phyloP scores from a whole-genome alignment of 2,888 invertebrate species.

The Halocaridina rubra region DNA sequence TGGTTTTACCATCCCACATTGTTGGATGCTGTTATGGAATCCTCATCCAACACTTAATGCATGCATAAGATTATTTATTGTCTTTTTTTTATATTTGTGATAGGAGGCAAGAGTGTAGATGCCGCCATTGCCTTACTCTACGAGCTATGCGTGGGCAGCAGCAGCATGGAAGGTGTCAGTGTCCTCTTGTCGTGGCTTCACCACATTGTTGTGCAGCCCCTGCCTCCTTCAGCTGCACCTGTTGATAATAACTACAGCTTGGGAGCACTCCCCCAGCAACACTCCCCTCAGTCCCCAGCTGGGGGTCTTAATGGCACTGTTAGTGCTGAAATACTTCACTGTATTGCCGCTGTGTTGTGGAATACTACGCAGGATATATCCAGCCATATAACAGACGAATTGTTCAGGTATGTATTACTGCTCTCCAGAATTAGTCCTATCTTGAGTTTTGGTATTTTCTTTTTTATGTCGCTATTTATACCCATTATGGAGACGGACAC shows the following conservation, averaged over 20 bases:
- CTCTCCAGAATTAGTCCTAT: too few relatives aligned
- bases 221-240: not conserved
- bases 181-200: conserved; percentile 81
- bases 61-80: not conserved
- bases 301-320: conserved; percentile 43
- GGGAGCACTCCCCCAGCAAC: conserved; percentile 6
- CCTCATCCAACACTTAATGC: too few relatives aligned
- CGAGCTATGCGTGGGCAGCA: conserved; percentile 77
- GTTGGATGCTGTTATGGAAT: too few relatives aligned
- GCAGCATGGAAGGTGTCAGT: conserved; percentile 75
- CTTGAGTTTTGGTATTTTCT: too few relatives aligned
- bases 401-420: conserved; percentile 77
- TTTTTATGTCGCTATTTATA: too few relatives aligned
- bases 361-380: conserved; percentile 76
- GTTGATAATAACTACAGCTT: conserved; percentile 11
- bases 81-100: not conserved
- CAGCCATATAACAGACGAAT: conserved; percentile 77
- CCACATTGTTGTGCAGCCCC: conserved; percentile 21
- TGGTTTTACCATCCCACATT: too few relatives aligned
- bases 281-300: conserved; percentile 63
- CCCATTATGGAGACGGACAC: too few relatives aligned
- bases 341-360: conserved; percentile 86
- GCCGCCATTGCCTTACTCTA: conserved; percentile 84
- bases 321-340: conserved; percentile 71
- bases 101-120: conserved; percentile 68